phyloP scores from a whole-genome alignment of 2,888 invertebrate species.

The Sphaeridia pumilis region DNA sequence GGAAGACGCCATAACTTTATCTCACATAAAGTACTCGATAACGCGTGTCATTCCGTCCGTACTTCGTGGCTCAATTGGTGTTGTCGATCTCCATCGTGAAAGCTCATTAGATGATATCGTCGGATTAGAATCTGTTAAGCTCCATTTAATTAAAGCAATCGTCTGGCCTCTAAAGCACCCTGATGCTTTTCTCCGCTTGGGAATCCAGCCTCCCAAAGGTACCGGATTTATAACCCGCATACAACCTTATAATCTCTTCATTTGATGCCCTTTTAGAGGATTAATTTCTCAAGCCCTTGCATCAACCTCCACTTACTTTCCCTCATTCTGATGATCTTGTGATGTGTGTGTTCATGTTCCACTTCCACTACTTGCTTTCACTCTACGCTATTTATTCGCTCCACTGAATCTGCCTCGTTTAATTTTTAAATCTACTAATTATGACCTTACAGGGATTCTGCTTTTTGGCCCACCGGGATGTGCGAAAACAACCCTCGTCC shows the following conservation, averaged over 20 bases:
- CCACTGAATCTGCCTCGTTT: no score
- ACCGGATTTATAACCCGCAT: background rate
- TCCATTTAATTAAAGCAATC: conserved; percentile 45
- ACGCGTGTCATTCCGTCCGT: conserved; percentile 41
- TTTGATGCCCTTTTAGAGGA: background rate
- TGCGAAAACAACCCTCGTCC: conserved; percentile 52
- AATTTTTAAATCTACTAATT: no score
- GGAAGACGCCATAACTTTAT: background rate
- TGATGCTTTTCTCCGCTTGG: conserved; percentile 46
- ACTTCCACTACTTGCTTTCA: no score
- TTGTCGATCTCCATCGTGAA: conserved; percentile 40
- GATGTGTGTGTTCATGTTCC: no score
- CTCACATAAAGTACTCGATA: conserved; percentile 37
- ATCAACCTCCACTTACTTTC: no score
- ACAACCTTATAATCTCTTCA: background rate
- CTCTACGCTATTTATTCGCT: no score
- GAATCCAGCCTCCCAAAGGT: conserved; percentile 47
- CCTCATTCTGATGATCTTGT: background rate
- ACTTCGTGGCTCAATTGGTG: conserved; percentile 43
- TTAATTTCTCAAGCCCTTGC: no score
- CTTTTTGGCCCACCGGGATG: conserved; percentile 56
- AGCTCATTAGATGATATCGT: conserved; percentile 45
- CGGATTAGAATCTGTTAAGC: conserved; percentile 47
- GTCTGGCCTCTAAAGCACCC: conserved; percentile 49
- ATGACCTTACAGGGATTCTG: conserved; percentile 49